A percentile compares a stretch with the other conserved stretches of the same genome.
Evolutionary conservation across 2,797 vertebrate species (phyloP).

Genomic region (Nasua narica): DNA sequence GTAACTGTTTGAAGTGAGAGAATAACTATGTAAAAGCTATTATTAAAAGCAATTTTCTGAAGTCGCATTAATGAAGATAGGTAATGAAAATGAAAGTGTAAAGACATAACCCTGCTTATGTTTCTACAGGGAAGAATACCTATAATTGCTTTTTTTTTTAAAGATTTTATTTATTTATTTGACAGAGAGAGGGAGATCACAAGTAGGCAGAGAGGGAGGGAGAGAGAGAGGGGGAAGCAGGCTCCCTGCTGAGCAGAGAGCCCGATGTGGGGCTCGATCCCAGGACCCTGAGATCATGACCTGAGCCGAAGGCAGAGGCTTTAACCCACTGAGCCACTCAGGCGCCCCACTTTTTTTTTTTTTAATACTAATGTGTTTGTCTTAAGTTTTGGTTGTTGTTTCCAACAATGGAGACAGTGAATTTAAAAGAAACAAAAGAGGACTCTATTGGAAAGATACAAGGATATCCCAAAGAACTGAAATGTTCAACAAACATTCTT

Average conservation of each 20-base stretch:
- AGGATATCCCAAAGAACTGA: background rate
- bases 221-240: no score
- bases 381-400: background rate
- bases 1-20: background rate
- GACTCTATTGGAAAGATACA: background rate
- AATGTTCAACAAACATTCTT: background rate
- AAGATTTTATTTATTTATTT: background rate
- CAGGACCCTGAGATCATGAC: no score
- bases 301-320: no score
- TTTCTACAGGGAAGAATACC: background rate
- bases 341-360: background rate
- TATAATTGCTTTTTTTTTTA: background rate
- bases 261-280: no score
- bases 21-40: background rate
- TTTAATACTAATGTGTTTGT: background rate
- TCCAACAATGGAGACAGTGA: background rate
- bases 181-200: no score
- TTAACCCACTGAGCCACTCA: no score
- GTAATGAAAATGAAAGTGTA: slow-evolving; percentile 24
- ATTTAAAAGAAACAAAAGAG: background rate
- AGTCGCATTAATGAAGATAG: slow-evolving; percentile 7
- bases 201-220: no score
- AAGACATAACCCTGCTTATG: background rate
- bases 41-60: slow-evolving; percentile 31
- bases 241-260: no score